Evolutionary conservation across 2,888 invertebrate species (phyloP).

Genomic region (Cryptocephalus primarius): DNA sequence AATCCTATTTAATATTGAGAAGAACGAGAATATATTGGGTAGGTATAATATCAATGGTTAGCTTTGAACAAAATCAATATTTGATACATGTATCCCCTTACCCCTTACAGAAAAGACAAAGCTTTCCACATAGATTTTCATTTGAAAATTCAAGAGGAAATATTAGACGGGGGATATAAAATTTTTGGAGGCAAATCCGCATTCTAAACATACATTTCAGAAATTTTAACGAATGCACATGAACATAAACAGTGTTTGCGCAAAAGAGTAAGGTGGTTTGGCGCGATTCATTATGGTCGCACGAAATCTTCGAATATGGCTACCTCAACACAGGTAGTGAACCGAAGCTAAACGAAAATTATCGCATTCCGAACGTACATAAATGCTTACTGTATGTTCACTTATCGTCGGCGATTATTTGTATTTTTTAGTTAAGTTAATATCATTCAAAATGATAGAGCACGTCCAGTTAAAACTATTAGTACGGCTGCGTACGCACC

Average conservation of each 20-base stretch:
- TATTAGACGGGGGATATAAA: too few species aligned
- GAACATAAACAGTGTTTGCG: conserved; percentile 31
- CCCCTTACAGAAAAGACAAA: conserved; percentile 22
- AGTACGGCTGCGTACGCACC: conserved; percentile 96
- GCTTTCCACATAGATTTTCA: conserved; percentile 11
- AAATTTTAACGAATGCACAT: conserved; percentile 30
- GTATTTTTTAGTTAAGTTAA: too few species aligned
- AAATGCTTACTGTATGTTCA: too few species aligned
- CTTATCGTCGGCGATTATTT: too few species aligned
- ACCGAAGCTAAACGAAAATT: too few species aligned
- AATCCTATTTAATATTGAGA: too few species aligned
- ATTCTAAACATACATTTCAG: neutral
- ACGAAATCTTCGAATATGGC: conserved; percentile 23
- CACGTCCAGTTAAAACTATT: conserved; percentile 81
- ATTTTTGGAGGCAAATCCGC: neutral
- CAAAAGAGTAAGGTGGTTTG: conserved; percentile 28
- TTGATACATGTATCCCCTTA: conserved; percentile 30
- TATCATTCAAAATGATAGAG: conserved; percentile 37
- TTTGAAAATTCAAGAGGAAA: conserved; percentile 3
- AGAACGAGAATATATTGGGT: too few species aligned
- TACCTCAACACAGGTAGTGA: conserved; percentile 12
- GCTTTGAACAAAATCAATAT: conserved; percentile 34
- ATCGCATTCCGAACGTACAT: too few species aligned
- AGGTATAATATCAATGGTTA: conserved; percentile 17
- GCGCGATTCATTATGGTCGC: conserved; percentile 27